Conservation (phyloP, 2,113 vertebrate species). For the Prionailurus viverrinus region DNA sequence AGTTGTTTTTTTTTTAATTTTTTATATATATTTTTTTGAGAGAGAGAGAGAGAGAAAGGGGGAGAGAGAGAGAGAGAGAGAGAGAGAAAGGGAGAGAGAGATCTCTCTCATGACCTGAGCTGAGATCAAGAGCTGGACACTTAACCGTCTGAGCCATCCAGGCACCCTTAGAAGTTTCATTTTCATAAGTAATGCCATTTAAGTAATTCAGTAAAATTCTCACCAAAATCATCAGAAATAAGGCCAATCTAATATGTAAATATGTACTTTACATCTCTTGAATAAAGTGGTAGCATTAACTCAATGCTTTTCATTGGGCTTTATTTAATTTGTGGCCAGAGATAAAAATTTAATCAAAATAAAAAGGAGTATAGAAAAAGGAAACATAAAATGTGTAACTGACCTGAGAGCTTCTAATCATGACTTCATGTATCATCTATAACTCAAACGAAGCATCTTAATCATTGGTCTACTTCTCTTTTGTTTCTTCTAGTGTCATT, state of each 20-base stretch:
- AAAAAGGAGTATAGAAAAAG: background rate
- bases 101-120: no score
- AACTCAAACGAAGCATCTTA: constrained; percentile 26
- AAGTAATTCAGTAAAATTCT: background rate
- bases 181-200: constrained; percentile 60
- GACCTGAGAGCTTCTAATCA: background rate
- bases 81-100: no score
- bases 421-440: background rate
- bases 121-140: no score
- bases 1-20: no score
- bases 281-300: constrained; percentile 67
- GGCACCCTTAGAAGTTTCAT: background rate
- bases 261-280: constrained; percentile 15
- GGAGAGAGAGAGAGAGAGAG: no score
- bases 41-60: no score
- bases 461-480: background rate
- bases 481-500: constrained; percentile 38
- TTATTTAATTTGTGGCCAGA: constrained; percentile 8
- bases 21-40: no score
- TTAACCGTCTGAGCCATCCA: no score
- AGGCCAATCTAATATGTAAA: constrained; percentile 23
- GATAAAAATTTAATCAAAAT: constrained; percentile 46
- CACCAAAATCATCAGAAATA: background rate
- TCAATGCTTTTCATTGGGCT: background rate
- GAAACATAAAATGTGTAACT: background rate